phyloP scores from a whole-genome alignment of 2,888 invertebrate genomes.

The Tanypteryx hageni region DNA sequence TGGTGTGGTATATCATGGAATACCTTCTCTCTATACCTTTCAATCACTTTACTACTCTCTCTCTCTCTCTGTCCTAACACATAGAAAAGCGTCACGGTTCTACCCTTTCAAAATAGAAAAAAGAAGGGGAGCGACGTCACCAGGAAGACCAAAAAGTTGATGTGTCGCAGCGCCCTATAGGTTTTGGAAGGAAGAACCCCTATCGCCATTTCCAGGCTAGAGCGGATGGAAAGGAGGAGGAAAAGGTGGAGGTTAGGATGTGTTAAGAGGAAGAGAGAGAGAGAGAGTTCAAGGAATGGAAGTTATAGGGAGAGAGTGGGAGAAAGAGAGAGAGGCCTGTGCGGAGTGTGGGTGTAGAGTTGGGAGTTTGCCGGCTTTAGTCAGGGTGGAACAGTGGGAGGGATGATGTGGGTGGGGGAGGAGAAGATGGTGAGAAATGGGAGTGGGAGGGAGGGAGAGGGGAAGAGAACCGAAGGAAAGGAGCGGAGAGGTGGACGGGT shows the following conservation, averaged over 20 bases:
- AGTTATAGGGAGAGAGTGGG: not conserved
- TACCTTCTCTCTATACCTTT: not conserved
- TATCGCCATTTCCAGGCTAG: not conserved
- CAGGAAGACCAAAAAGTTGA: not conserved
- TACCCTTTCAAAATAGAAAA: not conserved
- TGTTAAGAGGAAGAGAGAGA: not conserved
- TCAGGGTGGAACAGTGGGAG: not conserved
- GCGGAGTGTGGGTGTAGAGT: not conserved
- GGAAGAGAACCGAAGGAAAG: not conserved
- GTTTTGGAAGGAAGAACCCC: not conserved
- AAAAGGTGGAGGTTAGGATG: not conserved
- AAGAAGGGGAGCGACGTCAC: not conserved
- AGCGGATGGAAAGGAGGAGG: not conserved
- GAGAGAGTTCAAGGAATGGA: not conserved
- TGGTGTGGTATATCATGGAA: slow-evolving; percentile 36
- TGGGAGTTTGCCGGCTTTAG: not conserved
- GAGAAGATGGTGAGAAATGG: not conserved
- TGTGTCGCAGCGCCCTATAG: not conserved
- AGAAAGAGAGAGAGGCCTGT: not conserved
- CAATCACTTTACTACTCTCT: not conserved
- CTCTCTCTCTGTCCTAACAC: not conserved
- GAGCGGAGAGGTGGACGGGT: not conserved
- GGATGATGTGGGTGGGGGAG: not conserved
- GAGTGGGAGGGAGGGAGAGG: not conserved
- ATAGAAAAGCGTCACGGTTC: not conserved